Conservation (phyloP, 2,888 invertebrate genomes). For the Ferrisia virgata region DNA sequence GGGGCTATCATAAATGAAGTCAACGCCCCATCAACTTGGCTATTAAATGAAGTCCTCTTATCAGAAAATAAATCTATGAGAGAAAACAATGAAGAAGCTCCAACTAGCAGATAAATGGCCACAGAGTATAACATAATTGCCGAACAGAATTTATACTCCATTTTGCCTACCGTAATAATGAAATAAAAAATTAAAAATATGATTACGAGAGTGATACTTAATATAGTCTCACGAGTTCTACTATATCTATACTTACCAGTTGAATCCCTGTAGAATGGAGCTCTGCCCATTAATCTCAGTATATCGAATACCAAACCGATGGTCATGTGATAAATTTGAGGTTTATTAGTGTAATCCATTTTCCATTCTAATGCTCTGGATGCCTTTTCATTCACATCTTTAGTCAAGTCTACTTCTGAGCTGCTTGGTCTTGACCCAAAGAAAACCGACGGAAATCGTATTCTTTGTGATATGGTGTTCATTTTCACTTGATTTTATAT, state of each 20-base stretch:
- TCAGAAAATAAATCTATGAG: background rate
- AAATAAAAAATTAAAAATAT: background rate
- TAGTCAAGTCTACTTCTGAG: background rate
- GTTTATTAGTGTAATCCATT: background rate
- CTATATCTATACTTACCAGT: too few relatives aligned
- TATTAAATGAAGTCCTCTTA: background rate
- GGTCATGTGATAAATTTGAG: background rate
- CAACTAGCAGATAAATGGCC: conserved; percentile 5
- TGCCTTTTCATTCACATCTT: background rate
- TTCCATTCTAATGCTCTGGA: conserved; percentile 9
- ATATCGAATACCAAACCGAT: background rate
- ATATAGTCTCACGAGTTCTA: too few relatives aligned
- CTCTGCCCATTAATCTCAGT: conserved; percentile 9
- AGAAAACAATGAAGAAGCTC: background rate
- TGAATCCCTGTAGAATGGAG: conserved; percentile 6
- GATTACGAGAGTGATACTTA: too few relatives aligned
- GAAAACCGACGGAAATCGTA: background rate
- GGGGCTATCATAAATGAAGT: conserved; percentile 6
- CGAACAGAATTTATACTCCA: background rate
- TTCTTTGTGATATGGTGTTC: background rate
- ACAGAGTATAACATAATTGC: conserved; percentile 3
- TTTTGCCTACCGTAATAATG: background rate
- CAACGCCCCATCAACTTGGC: background rate
- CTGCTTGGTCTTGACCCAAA: background rate
- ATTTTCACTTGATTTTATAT: background rate